Evolutionary conservation across 2,113 vertebrate species (phyloP).

Genomic region (Ophiodon elongatus): DNA sequence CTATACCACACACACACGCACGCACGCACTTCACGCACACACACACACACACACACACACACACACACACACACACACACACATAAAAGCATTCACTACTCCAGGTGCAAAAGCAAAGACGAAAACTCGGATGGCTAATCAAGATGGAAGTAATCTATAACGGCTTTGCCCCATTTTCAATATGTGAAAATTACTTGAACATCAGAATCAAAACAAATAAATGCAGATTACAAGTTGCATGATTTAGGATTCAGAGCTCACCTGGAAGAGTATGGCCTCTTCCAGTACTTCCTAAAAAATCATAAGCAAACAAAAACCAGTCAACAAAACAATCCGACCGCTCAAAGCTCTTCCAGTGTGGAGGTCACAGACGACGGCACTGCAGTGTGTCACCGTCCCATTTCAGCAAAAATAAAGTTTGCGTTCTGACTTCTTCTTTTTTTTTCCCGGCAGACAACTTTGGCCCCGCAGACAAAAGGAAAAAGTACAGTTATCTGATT

Average conservation of each 20-base stretch:
- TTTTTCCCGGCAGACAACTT: conserved; percentile 10
- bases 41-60: too few species aligned
- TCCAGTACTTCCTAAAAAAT: neutral
- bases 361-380: conserved; percentile 1
- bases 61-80: too few species aligned
- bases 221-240: neutral
- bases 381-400: conserved; percentile 20
- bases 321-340: conserved; percentile 15
- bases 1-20: too few species aligned
- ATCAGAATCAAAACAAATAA: neutral
- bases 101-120: neutral
- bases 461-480: conserved; percentile 46
- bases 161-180: neutral
- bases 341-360: too few species aligned
- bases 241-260: neutral
- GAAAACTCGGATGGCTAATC: too few species aligned
- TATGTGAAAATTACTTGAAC: neutral
- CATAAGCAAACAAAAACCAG: neutral
- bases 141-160: too few species aligned
- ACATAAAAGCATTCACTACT: too few species aligned
- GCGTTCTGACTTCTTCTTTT: neutral
- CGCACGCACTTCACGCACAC: too few species aligned
- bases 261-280: neutral
- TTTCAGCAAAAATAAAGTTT: conserved; percentile 25
- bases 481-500: conserved; percentile 57